These are phyloP conservation scores for Progne subis DNA, from an alignment of 2,113 vertebrate genomes.

Conservation along the genomic window DNA sequence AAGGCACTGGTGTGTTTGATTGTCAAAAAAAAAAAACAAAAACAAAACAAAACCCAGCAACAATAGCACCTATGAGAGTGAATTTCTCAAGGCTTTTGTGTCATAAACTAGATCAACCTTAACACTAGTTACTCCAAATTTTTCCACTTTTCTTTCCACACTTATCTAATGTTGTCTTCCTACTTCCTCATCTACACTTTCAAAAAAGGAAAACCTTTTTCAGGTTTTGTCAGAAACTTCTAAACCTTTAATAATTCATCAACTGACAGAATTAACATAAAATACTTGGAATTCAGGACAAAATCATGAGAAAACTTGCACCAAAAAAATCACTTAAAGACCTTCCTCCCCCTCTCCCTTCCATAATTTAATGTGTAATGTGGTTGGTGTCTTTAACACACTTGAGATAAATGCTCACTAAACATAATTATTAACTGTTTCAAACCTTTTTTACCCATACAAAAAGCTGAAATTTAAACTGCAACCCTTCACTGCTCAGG, in stretches of 20 bases:
- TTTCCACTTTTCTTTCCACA: not conserved
- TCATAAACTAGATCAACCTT: not conserved
- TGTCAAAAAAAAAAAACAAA: not conserved
- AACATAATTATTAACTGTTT: not conserved
- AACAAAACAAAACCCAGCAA: no score
- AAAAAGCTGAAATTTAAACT: not conserved
- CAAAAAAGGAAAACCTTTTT: not conserved
- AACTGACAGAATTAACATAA: not conserved
- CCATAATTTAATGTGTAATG: not conserved
- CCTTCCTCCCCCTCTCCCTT: not conserved
- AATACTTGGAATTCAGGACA: not conserved
- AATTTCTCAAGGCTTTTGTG: not conserved
- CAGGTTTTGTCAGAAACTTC: not conserved
- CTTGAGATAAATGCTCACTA: not conserved
- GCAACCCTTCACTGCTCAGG: not conserved
- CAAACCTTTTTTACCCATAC: not conserved
- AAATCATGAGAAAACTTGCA: not conserved
- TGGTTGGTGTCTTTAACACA: not conserved
- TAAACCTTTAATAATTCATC: not conserved
- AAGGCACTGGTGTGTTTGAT: not conserved
- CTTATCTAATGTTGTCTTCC: not conserved
- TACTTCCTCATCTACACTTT: not conserved
- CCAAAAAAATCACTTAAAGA: not conserved
- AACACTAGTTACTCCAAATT: not conserved
- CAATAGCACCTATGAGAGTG: not conserved